These are phyloP conservation scores for Embidobia sp. DNA, from an alignment of 2,888 invertebrate genomes.

Conservation along the genomic window DNA sequence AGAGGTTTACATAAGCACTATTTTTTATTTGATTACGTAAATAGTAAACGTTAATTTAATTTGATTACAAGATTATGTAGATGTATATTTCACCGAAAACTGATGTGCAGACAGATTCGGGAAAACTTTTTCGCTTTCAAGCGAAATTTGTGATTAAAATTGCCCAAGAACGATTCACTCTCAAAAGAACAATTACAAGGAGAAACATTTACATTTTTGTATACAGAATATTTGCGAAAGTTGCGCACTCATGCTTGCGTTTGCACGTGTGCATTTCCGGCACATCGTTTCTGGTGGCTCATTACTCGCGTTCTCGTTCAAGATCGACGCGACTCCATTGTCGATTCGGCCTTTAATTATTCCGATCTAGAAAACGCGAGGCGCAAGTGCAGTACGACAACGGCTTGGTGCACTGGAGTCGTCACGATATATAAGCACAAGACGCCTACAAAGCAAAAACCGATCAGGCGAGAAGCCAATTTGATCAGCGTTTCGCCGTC, in stretches of 20 bases:
- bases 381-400: constrained; percentile 36
- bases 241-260: constrained; percentile 58
- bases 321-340: constrained; percentile 59
- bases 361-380: constrained; percentile 55
- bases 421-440: constrained; percentile 34
- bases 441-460: constrained; percentile 54
- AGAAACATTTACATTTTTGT: constrained; percentile 10
- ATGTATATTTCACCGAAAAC: too few species aligned
- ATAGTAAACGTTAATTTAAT: too few species aligned
- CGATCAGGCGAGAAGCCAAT: constrained; percentile 61
- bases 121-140: too few species aligned
- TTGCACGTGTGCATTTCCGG: constrained; percentile 56
- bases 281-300: constrained; percentile 51
- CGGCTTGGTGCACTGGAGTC: constrained; percentile 10
- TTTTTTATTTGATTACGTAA: too few species aligned
- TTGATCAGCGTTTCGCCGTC: constrained; percentile 64
- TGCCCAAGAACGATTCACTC: too few species aligned
- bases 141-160: too few species aligned
- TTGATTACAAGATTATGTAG: too few species aligned
- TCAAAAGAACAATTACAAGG: not conserved
- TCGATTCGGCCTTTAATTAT: constrained; percentile 57
- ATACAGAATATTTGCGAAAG: constrained; percentile 2
- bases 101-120: too few species aligned
- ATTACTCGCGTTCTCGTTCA: constrained; percentile 52
- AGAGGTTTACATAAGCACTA: too few species aligned